These are phyloP conservation scores for Tapirus indicus DNA, from an alignment of 2,797 vertebrate species.

Conservation along the genomic window DNA sequence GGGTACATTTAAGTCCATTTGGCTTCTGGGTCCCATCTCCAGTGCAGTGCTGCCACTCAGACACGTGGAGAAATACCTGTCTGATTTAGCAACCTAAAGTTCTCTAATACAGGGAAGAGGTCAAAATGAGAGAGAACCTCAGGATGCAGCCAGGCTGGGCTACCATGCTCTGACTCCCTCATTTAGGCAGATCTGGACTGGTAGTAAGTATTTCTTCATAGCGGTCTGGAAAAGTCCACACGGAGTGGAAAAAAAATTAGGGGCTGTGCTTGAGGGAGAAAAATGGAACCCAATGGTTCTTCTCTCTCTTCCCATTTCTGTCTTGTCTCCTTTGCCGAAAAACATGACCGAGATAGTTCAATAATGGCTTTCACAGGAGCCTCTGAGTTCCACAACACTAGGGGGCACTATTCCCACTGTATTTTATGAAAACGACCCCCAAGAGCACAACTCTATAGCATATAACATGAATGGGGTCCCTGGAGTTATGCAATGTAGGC, in stretches of 20 bases:
- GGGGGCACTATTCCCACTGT: background rate
- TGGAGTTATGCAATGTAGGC: background rate
- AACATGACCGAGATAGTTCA: background rate
- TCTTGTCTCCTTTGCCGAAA: background rate
- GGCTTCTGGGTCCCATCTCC: background rate
- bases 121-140: background rate
- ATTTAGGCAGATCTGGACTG: background rate
- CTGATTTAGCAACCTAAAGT: background rate
- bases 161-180: background rate
- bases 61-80: background rate
- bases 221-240: background rate
- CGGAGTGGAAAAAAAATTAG: background rate
- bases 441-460: background rate
- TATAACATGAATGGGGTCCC: background rate
- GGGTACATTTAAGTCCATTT: background rate
- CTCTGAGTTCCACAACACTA: background rate
- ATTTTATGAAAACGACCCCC: constrained; percentile 34
- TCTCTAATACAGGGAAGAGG: background rate
- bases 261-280: background rate
- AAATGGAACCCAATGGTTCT: background rate
- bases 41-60: background rate
- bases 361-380: background rate
- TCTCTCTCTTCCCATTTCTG: background rate
- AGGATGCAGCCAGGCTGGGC: background rate
- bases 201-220: background rate